Conservation (phyloP, 1,140 invertebrate species). For the Pogonomyrmex californicus region DNA sequence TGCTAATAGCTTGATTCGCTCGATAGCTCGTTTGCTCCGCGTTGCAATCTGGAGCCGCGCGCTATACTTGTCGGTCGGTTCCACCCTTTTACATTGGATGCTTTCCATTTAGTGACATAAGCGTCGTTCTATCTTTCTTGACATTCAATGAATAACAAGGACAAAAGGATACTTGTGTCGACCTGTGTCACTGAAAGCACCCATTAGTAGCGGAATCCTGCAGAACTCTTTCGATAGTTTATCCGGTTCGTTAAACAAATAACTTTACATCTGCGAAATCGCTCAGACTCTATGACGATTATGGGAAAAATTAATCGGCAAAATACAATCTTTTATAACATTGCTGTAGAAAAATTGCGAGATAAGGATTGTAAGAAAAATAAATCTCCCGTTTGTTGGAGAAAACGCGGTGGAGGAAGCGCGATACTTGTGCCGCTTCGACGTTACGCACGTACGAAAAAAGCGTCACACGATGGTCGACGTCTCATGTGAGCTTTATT, state of each 20-base stretch:
- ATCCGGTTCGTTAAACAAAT: neutral
- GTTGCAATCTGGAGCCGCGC: slow-evolving; percentile 16
- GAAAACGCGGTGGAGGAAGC: neutral
- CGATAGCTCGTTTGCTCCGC: slow-evolving; percentile 69
- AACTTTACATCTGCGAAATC: neutral
- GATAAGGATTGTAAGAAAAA: neutral
- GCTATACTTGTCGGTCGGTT: slow-evolving; percentile 44
- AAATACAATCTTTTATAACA: neutral
- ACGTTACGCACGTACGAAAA: slow-evolving; percentile 19
- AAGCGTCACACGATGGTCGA: slow-evolving; percentile 9
- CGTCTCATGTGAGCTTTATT: neutral
- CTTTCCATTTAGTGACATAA: too few relatives aligned
- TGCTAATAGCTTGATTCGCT: slow-evolving; percentile 84
- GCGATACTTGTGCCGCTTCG: neutral
- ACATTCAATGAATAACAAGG: too few relatives aligned
- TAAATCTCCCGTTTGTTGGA: neutral
- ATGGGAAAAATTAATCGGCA: neutral
- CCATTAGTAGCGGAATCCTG: too few relatives aligned
- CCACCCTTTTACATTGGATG: neutral
- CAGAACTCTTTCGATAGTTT: neutral
- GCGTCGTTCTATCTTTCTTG: too few relatives aligned
- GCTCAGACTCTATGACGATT: neutral
- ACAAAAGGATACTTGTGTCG: too few relatives aligned
- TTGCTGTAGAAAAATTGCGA: neutral
- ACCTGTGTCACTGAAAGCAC: too few relatives aligned